A percentile compares a stretch with the other conserved stretches of the same genome.
These are phyloP conservation scores for Nothocercus julius DNA, from an alignment of 2,113 vertebrate species.

Conservation along the genomic window DNA sequence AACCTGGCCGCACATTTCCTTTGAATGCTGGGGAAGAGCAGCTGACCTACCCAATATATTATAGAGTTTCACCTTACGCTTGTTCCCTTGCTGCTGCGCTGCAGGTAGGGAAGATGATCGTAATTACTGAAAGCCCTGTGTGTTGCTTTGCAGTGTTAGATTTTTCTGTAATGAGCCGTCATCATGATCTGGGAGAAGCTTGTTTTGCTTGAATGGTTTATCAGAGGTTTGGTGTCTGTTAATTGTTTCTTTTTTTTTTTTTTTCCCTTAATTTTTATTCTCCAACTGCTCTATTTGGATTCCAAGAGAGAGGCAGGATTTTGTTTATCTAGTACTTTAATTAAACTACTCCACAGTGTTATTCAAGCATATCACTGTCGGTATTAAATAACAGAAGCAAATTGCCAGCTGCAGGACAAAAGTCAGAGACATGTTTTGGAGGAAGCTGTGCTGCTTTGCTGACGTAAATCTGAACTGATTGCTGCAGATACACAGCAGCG, in stretches of 20 bases:
- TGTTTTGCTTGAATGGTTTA: conserved; percentile 66
- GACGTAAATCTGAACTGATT: not conserved
- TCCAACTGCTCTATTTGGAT: conserved; percentile 41
- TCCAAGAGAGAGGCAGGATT: conserved; percentile 21
- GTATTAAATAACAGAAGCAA: conserved; percentile 50
- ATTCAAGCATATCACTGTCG: conserved; percentile 40
- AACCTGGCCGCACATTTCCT: not conserved
- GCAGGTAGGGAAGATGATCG: not conserved
- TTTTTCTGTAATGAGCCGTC: conserved; percentile 65
- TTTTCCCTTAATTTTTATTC: conserved; percentile 17
- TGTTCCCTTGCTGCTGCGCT: not conserved
- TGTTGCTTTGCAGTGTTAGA: conserved; percentile 13
- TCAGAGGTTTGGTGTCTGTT: conserved; percentile 51
- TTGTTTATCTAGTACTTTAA: conserved; percentile 70
- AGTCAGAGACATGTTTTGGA: not conserved
- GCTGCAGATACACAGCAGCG: not conserved
- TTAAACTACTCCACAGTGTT: conserved; percentile 53
- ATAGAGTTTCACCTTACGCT: not conserved
- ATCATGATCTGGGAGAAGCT: conserved; percentile 61
- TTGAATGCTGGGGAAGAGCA: not conserved
- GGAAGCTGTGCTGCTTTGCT: not conserved
- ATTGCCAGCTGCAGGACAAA: conserved; percentile 36
- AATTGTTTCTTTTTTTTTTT: conserved; percentile 38
- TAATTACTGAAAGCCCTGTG: conserved; percentile 26
- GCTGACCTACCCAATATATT: not conserved